These are phyloP conservation scores for Fragum fragum DNA, from an alignment of 2,888 invertebrate genomes.

Conservation along the genomic window DNA sequence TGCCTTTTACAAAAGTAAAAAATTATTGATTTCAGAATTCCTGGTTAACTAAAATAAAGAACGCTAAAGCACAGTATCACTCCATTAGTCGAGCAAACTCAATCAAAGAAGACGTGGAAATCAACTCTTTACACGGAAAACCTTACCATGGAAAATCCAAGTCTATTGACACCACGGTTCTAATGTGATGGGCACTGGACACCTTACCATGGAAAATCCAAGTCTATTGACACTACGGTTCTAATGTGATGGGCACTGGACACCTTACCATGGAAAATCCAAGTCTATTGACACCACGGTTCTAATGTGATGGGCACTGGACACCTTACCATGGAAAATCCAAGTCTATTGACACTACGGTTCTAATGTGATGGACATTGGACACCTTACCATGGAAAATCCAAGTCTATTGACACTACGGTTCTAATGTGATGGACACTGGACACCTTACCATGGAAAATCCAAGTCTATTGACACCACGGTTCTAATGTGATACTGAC, in stretches of 20 bases:
- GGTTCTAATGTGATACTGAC: neutral
- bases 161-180: neutral
- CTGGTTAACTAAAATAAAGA: slow-evolving; percentile 88
- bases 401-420: too few relatives aligned
- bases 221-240: too few relatives aligned
- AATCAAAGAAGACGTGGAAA: slow-evolving; percentile 41
- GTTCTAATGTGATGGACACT: neutral
- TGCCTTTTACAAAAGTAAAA: too few relatives aligned
- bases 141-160: slow-evolving; percentile 21
- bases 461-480: neutral
- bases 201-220: too few relatives aligned
- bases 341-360: too few relatives aligned
- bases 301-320: neutral
- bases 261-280: too few relatives aligned
- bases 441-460: too few relatives aligned
- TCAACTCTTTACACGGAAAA: slow-evolving; percentile 23
- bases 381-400: too few relatives aligned
- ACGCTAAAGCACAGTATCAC: slow-evolving; percentile 86
- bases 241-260: too few relatives aligned
- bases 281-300: neutral
- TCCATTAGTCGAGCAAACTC: slow-evolving; percentile 37
- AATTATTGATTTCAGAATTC: slow-evolving; percentile 86
- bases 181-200: too few relatives aligned
- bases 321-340: too few relatives aligned
- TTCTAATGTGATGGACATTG: too few relatives aligned